Evolutionary conservation across 2,797 vertebrate species (phyloP).

Genomic region (Champsocephalus gunnari): DNA sequence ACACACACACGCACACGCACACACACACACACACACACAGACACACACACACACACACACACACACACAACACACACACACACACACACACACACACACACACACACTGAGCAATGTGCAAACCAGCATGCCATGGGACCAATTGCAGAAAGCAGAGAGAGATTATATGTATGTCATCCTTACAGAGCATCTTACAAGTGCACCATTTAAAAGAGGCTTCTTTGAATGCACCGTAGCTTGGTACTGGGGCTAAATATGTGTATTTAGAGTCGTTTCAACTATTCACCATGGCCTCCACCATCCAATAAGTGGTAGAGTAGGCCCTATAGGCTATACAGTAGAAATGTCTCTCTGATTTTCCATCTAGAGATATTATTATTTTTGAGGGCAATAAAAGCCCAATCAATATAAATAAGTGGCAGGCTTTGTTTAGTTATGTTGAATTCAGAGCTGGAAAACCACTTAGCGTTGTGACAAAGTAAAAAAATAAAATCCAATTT

Average conservation of each 20-base stretch:
- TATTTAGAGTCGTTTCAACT: slow-evolving; percentile 8
- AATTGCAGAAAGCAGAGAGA: neutral
- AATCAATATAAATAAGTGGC: neutral
- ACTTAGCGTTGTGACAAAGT: neutral
- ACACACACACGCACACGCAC: slow-evolving; percentile 35
- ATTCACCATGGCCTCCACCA: neutral
- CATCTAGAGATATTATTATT: too few relatives aligned
- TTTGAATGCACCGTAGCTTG: slow-evolving; percentile 11
- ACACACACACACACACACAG: slow-evolving; percentile 21
- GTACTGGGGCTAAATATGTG: neutral
- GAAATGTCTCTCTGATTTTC: too few relatives aligned
- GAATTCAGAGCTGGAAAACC: slow-evolving; percentile 3
- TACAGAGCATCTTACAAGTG: neutral
- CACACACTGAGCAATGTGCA: slow-evolving; percentile 29
- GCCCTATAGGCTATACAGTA: too few relatives aligned
- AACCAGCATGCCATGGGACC: slow-evolving; percentile 11
- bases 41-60: slow-evolving; percentile 26
- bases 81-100: slow-evolving; percentile 21
- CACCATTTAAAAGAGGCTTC: slow-evolving; percentile 1
- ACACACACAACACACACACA: slow-evolving; percentile 29
- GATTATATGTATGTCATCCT: neutral
- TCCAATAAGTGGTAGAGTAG: neutral
- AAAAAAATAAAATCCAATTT: neutral
- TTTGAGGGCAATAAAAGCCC: too few relatives aligned
- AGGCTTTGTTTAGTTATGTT: neutral